phyloP scores from a whole-genome alignment of 2,113 vertebrate species.

The Phalacrocorax carbo region DNA sequence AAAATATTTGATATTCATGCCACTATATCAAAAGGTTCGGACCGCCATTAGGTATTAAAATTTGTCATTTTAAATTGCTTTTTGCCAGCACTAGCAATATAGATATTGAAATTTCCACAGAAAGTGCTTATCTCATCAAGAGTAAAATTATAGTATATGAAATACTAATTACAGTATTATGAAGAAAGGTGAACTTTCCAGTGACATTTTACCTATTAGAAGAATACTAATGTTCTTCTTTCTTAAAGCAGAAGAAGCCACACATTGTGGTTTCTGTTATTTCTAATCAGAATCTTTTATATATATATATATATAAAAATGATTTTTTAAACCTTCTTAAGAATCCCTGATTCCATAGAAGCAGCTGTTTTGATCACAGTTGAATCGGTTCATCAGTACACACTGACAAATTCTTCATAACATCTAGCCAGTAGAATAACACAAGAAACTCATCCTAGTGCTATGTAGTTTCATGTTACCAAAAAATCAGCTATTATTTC shows the following conservation, averaged over 20 bases:
- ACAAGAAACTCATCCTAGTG: not conserved
- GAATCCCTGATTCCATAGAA: not conserved
- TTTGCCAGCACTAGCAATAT: conserved; percentile 70
- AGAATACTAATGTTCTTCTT: conserved; percentile 76
- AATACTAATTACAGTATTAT: conserved; percentile 86
- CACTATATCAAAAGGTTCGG: conserved; percentile 67
- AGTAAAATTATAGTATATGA: conserved; percentile 81
- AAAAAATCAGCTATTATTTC: not conserved
- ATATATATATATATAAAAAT: not conserved
- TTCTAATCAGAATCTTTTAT: not conserved
- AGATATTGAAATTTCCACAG: conserved; percentile 78
- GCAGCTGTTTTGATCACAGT: not conserved
- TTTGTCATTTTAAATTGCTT: conserved; percentile 76
- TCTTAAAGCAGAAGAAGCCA: conserved; percentile 55
- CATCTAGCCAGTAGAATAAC: not conserved
- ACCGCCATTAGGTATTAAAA: conserved; percentile 78
- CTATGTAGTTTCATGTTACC: not conserved
- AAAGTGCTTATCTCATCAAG: conserved; percentile 84
- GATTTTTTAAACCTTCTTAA: not conserved
- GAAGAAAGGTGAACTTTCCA: conserved; percentile 78
- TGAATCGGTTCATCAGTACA: not conserved
- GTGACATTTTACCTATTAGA: conserved; percentile 78
- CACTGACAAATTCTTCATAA: not conserved
- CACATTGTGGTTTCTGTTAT: not conserved
- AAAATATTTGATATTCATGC: conserved; percentile 70